Evolutionary conservation across 2,113 vertebrate species (phyloP).

Genomic region (Embiotoca jacksoni): DNA sequence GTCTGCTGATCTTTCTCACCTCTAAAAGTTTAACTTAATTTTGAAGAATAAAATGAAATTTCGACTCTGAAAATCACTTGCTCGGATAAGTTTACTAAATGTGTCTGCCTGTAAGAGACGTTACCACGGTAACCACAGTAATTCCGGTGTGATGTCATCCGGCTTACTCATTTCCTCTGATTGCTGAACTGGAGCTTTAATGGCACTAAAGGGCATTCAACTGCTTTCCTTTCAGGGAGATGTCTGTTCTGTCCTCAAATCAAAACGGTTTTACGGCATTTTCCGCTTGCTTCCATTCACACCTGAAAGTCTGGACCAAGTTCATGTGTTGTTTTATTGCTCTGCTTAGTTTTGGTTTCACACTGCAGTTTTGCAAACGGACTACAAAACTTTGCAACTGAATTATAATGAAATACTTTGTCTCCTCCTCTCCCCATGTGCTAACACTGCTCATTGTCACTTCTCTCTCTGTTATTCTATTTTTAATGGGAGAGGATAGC

Average conservation of each 20-base stretch:
- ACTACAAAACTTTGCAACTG: too few relatives aligned
- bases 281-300: neutral
- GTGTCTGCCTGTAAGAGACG: neutral
- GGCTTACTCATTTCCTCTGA: neutral
- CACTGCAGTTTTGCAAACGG: too few relatives aligned
- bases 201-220: neutral
- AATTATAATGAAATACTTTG: too few relatives aligned
- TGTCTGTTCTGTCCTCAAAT: neutral
- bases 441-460: too few relatives aligned
- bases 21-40: slow-evolving; percentile 30
- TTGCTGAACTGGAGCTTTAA: neutral
- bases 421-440: too few relatives aligned
- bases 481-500: too few relatives aligned
- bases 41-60: slow-evolving; percentile 26
- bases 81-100: neutral
- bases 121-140: neutral
- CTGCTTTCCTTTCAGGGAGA: neutral
- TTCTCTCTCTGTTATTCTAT: too few relatives aligned
- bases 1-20: slow-evolving; percentile 10
- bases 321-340: too few relatives aligned
- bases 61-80: slow-evolving; percentile 13
- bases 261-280: neutral
- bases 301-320: too few relatives aligned
- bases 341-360: too few relatives aligned
- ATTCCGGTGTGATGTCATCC: neutral